Percentiles rank a stretch among this genome's conserved stretches.
Conservation (phyloP, 2,888 invertebrate genomes). For the Sarcophaga rosellei region DNA sequence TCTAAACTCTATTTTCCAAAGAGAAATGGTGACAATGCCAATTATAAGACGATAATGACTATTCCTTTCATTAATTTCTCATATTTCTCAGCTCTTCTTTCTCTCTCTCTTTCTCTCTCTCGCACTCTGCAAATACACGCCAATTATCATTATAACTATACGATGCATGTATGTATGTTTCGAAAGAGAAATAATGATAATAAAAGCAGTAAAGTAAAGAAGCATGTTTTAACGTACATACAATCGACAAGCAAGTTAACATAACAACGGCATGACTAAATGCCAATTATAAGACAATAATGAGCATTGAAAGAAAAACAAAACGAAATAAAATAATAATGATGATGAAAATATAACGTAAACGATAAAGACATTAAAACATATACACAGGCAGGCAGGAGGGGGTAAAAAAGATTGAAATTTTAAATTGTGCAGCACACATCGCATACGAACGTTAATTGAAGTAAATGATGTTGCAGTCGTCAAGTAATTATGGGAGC, state of each 20-base stretch:
- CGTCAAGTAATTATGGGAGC: conserved; percentile 74
- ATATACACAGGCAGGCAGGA: neutral
- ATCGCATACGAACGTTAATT: conserved; percentile 17
- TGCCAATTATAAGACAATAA: conserved; percentile 41
- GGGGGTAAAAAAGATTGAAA: neutral
- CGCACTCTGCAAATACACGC: too few species aligned
- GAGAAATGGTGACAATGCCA: neutral
- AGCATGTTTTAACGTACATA: too few species aligned
- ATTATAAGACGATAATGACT: neutral
- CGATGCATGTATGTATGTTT: neutral
- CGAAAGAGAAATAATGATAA: neutral
- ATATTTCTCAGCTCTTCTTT: too few species aligned
- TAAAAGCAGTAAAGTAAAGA: too few species aligned
- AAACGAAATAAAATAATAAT: conserved; percentile 11
- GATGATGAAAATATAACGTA: conserved; percentile 8
- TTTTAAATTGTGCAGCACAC: neutral
- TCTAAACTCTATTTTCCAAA: too few species aligned
- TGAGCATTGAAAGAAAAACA: conserved; percentile 39
- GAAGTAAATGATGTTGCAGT: conserved; percentile 58
- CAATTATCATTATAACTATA: neutral
- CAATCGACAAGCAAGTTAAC: too few species aligned
- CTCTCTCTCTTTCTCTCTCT: too few species aligned
- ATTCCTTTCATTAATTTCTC: too few species aligned
- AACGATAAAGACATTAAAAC: conserved; percentile 15
- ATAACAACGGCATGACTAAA: neutral